Evolutionary conservation across 2,888 invertebrate genomes (phyloP).

Genomic region (Drosophila nigricruria): DNA sequence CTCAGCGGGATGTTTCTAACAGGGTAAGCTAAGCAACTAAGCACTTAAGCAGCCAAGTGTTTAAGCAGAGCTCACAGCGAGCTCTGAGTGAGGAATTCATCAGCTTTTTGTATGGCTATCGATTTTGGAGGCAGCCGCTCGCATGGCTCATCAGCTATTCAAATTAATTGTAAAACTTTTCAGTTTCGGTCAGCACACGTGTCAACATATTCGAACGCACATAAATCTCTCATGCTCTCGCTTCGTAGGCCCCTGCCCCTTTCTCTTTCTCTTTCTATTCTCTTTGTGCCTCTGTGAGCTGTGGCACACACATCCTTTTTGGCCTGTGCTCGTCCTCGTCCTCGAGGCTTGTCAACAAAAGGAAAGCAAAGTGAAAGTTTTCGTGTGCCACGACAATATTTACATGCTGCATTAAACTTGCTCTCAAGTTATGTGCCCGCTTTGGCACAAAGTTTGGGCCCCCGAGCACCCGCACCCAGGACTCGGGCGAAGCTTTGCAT

Average conservation of each 20-base stretch:
- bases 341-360: constrained; percentile 67
- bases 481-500: constrained; percentile 25
- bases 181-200: constrained; percentile 59
- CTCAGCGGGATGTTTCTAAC: constrained; percentile 23
- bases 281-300: background rate
- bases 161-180: constrained; percentile 77
- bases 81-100: background rate
- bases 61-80: background rate
- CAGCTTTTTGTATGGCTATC: constrained; percentile 17
- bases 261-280: background rate
- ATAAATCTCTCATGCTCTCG: constrained; percentile 55
- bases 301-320: constrained; percentile 34
- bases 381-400: constrained; percentile 77
- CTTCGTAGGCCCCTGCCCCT: background rate
- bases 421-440: constrained; percentile 55
- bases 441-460: constrained; percentile 57
- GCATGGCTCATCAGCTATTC: constrained; percentile 51
- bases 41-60: constrained; percentile 22
- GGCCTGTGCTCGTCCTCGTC: constrained; percentile 17
- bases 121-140: constrained; percentile 16
- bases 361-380: constrained; percentile 70
- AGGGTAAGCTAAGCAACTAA: constrained; percentile 18
- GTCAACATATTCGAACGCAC: constrained; percentile 32
- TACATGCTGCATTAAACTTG: constrained; percentile 81
- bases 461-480: background rate